A percentile compares a stretch with the other conserved stretches of the same genome.
phyloP scores from a whole-genome alignment of 2,888 invertebrate genomes.

The Rotaria macrura region DNA sequence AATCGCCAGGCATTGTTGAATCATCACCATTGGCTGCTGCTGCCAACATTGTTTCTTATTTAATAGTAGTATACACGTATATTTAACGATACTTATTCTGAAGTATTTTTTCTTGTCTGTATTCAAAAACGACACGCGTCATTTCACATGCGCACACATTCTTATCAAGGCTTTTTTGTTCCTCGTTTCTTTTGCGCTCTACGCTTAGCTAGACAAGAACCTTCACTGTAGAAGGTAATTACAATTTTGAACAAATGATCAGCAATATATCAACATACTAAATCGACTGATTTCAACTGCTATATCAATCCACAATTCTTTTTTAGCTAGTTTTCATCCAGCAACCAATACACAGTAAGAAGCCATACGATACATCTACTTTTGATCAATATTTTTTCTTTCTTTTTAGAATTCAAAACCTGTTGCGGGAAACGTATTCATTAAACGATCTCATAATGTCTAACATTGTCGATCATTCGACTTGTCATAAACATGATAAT shows the following conservation, averaged over 20 bases:
- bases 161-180: background rate
- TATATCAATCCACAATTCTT: no score
- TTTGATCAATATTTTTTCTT: background rate
- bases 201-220: background rate
- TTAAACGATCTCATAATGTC: conserved; percentile 50
- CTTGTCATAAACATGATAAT: conserved; percentile 52
- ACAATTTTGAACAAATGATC: no score
- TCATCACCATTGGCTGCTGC: background rate
- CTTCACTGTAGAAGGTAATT: background rate
- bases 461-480: conserved; percentile 54
- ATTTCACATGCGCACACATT: background rate
- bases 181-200: background rate
- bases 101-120: background rate
- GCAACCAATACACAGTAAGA: no score
- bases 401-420: background rate
- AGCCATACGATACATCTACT: no score
- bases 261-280: no score
- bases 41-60: background rate
- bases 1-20: background rate
- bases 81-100: background rate
- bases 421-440: background rate
- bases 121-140: background rate
- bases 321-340: no score
- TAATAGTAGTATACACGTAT: background rate
- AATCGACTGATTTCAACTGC: no score